A percentile compares a stretch with the other conserved stretches of the same genome.
Conservation (phyloP, 2,797 vertebrate species). For the Lutjanus campechanus region DNA sequence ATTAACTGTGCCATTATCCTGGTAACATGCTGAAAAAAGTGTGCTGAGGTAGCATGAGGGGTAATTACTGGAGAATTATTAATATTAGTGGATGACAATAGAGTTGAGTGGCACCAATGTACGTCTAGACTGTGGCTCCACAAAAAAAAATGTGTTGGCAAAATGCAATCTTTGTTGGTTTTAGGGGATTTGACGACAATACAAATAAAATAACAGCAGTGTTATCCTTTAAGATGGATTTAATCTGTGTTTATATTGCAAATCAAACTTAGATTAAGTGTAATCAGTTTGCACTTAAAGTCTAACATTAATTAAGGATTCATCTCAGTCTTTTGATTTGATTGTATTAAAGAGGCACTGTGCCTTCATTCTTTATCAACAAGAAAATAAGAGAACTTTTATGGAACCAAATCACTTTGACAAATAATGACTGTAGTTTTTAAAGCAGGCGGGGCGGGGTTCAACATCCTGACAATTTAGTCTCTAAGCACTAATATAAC, state of each 20-base stretch:
- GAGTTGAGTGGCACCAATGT: neutral
- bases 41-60: too few relatives aligned
- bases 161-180: neutral
- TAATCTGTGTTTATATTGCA: neutral
- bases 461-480: neutral
- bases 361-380: neutral
- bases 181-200: neutral
- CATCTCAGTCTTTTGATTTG: neutral
- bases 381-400: slow-evolving; percentile 1
- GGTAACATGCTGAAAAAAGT: too few relatives aligned
- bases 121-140: neutral
- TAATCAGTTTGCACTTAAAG: neutral
- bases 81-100: neutral
- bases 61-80: neutral
- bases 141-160: neutral
- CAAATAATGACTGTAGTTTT: neutral
- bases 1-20: too few relatives aligned
- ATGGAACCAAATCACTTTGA: neutral
- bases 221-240: neutral
- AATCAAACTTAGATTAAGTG: neutral
- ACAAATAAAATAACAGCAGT: neutral
- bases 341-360: neutral
- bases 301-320: neutral
- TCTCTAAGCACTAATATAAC: neutral
- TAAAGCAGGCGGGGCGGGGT: too few relatives aligned